Percentiles rank a stretch among this genome's conserved stretches.
phyloP scores from a whole-genome alignment of 1,140 invertebrate genomes.

The Drosophila pseudoananassae region DNA sequence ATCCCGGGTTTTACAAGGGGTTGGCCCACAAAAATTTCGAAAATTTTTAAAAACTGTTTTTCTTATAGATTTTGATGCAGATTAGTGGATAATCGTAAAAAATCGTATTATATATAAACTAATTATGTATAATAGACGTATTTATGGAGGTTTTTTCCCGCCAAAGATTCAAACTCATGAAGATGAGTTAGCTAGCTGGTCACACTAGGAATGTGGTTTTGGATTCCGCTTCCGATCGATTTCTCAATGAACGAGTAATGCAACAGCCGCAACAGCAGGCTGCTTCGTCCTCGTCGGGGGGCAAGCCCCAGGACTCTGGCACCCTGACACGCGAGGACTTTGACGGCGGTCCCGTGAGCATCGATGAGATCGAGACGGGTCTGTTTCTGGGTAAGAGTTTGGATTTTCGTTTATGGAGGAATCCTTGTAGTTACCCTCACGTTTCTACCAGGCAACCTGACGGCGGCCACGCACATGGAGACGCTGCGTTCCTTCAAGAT shows the following conservation, averaged over 20 bases:
- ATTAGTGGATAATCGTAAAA: too few species aligned
- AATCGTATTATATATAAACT: too few species aligned
- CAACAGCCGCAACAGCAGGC: conserved; percentile 19
- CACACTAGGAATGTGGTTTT: background rate
- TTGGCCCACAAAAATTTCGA: too few species aligned
- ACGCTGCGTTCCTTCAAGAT: conserved; percentile 88
- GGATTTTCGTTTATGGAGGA: background rate
- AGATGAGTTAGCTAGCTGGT: too few species aligned
- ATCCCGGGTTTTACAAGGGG: too few species aligned
- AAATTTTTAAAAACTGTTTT: too few species aligned
- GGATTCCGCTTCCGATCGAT: conserved; percentile 1
- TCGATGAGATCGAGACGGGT: conserved; percentile 88
- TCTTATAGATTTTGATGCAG: too few species aligned
- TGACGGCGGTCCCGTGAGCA: conserved; percentile 87
- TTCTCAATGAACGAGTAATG: conserved; percentile 12
- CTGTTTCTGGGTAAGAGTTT: conserved; percentile 87
- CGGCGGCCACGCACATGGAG: conserved; percentile 90
- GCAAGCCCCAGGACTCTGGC: conserved; percentile 59
- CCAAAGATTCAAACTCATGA: too few species aligned
- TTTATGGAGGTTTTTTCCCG: too few species aligned
- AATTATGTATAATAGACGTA: too few species aligned
- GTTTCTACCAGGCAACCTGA: conserved; percentile 88
- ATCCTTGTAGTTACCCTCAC: conserved; percentile 1
- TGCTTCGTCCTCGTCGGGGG: conserved; percentile 5
- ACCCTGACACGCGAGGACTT: conserved; percentile 84